Evolutionary conservation across 53 echinoderm and acorn worm genomes (phyloP).

Genomic region (Holothuria scabra): DNA sequence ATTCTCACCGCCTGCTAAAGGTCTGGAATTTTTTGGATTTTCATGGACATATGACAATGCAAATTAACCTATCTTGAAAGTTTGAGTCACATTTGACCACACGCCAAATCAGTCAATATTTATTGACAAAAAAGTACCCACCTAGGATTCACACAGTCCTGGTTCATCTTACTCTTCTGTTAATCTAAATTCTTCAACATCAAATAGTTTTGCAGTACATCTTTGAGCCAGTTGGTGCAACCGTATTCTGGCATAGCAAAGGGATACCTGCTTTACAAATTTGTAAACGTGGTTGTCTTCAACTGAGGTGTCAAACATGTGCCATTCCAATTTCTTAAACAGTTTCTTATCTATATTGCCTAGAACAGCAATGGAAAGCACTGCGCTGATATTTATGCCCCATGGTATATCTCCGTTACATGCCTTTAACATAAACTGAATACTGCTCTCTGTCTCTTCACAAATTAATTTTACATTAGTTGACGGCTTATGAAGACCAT

Average conservation of each 20-base stretch:
- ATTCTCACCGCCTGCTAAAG: no score
- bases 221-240: slow-evolving; percentile 22
- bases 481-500: background rate
- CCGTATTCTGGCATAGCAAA: slow-evolving; percentile 42
- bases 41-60: no score
- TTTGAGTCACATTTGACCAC: no score
- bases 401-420: background rate
- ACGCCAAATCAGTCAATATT: no score
- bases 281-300: slow-evolving; percentile 42
- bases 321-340: background rate
- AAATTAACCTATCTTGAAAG: no score
- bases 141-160: no score
- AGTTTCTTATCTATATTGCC: background rate
- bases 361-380: slow-evolving; percentile 18
- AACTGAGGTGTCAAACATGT: background rate
- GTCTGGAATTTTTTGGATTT: no score
- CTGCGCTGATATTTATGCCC: background rate
- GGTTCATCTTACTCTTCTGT: no score
- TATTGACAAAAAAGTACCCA: no score
- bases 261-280: slow-evolving; percentile 22
- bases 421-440: no score
- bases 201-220: slow-evolving; percentile 11
- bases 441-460: background rate
- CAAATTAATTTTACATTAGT: background rate
- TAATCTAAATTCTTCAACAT: no score